phyloP scores from a whole-genome alignment of 2,113 vertebrate species.

The Elaphurus davidianus region DNA sequence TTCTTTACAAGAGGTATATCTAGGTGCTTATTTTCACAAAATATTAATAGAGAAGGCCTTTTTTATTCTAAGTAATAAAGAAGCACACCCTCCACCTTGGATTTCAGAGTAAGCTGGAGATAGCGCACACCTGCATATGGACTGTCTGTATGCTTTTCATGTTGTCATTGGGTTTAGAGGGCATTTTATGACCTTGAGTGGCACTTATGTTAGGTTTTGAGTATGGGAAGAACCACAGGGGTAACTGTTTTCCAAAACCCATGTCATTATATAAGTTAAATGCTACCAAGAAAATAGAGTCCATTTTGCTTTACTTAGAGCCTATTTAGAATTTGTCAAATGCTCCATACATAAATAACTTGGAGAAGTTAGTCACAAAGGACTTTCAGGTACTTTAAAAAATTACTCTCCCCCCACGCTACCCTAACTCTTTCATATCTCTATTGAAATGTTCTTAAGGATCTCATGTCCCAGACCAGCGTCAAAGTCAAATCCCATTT shows the following conservation, averaged over 20 bases:
- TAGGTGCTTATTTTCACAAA: neutral
- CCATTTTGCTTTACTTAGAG: constrained; percentile 23
- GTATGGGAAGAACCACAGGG: neutral
- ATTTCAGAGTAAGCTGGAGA: neutral
- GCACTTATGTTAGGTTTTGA: neutral
- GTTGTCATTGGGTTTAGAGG: neutral
- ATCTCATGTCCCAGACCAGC: neutral
- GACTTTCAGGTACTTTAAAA: constrained; percentile 45
- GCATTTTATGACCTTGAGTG: neutral
- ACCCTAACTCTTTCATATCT: neutral
- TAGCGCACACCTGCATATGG: neutral
- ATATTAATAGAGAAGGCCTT: constrained; percentile 44
- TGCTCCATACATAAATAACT: constrained; percentile 32
- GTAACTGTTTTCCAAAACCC: neutral
- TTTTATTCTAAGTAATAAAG: constrained; percentile 16
- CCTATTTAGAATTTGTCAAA: constrained; percentile 49
- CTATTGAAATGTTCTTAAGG: constrained; percentile 29
- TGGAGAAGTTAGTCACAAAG: constrained; percentile 20
- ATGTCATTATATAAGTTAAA: constrained; percentile 36
- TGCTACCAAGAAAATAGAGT: constrained; percentile 9
- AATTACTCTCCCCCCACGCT: neutral
- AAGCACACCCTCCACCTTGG: neutral
- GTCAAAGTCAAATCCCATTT: constrained; percentile 62
- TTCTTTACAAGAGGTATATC: neutral
- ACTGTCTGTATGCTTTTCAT: neutral